Conservation (phyloP, 1,140 invertebrate species). For the Drosophila saltans region DNA sequence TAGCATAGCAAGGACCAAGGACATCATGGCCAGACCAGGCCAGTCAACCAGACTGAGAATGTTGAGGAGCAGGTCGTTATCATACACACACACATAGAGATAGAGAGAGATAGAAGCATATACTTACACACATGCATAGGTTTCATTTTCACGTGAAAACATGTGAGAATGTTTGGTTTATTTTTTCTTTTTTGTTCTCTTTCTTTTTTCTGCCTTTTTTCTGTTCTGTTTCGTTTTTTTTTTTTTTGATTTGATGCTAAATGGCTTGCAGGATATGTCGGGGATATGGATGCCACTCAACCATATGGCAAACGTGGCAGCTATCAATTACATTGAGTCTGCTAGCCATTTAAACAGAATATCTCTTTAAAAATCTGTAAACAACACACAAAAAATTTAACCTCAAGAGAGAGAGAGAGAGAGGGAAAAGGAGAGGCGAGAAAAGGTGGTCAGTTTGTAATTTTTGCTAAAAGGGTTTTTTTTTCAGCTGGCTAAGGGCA, state of each 20-base stretch:
- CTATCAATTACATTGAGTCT: conserved; percentile 41
- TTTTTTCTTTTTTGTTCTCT: neutral
- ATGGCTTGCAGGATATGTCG: conserved; percentile 12
- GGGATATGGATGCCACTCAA: conserved; percentile 17
- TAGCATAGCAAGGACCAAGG: conserved; percentile 22
- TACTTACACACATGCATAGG: conserved; percentile 10
- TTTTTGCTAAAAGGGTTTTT: too few relatives aligned
- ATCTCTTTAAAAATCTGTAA: neutral
- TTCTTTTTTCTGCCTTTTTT: too few relatives aligned
- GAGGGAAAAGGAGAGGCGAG: neutral
- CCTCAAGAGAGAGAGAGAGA: neutral
- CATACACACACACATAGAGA: conserved; percentile 30
- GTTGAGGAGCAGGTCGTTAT: conserved; percentile 50
- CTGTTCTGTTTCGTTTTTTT: neutral
- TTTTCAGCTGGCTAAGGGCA: too few relatives aligned
- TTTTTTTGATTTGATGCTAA: conserved; percentile 13
- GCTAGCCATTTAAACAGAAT: neutral
- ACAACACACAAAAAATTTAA: neutral
- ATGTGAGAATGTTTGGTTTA: conserved; percentile 1
- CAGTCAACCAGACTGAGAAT: conserved; percentile 4
- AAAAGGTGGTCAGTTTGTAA: too few relatives aligned
- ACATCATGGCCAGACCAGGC: conserved; percentile 18
- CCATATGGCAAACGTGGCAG: conserved; percentile 32
- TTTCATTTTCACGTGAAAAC: conserved; percentile 21
- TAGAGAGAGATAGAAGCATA: neutral